Base-by-base conservation (phyloP, 2,797 vertebrate genomes). In the Rousettus madagascariensis region DNA sequence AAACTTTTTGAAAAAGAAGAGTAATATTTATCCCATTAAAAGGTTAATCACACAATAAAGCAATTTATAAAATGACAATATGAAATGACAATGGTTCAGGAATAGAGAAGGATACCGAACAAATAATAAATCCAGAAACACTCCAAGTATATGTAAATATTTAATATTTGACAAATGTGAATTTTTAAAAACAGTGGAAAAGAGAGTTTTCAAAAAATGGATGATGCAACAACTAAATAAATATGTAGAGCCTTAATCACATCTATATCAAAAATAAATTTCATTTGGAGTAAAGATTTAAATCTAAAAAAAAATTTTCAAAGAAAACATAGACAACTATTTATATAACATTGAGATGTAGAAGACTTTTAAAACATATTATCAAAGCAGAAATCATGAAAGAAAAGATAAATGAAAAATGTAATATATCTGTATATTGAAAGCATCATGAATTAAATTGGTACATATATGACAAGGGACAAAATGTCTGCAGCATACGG, bases 221-320 rank as follows among this genome's bases (percentile, higher is more conserved):
- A 33, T 89, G 83, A 89, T 78, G 38, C 9, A 93, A 97, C 59
- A 96, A 74, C 97, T 96, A 97, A 94, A 97, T 96, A 97, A 97
- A 97, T 96, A 97, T 82, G 96, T 90, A 95, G 95, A 93, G 43
- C 26, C 43, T 96, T 94, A 97, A 90, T 97, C 80, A 96, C n/a
- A 95, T 61, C 95, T 96, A 92, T 95, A 96, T 90, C 57, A 97
- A 97, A 97, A 97, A 96, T 96, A 96, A 95, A 92, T 88, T 96
- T 91, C 61, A 96, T 96, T 94, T 96, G 68, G 91, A 88, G 38
- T 94, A 96, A 96, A 96, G 94, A 92, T 88, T 97, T 89, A 93
- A 96, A 82, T 93, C 94, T 86, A 93, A 95, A 96, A 88, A 28
- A 61, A 85, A 83, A 33, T 22, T 36, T 96, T 68, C 96, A 77